phyloP scores from a whole-genome alignment of 2,888 invertebrate species.

The Frankliniella fusca region DNA sequence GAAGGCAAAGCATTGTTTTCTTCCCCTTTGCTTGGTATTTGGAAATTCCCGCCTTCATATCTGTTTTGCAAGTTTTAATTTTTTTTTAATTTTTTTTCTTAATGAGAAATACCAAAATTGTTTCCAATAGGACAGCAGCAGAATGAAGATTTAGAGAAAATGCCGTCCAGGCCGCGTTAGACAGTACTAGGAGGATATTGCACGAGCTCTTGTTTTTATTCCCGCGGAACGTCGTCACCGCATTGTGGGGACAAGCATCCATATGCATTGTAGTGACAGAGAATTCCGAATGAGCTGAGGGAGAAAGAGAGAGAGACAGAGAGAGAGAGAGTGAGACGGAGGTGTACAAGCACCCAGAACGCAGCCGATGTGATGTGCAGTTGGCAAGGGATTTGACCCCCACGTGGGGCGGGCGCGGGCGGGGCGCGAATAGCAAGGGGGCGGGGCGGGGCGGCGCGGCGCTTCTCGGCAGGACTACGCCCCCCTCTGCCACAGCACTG shows the following conservation, averaged over 20 bases:
- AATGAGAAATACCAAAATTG: not conserved
- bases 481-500: constrained; percentile 17
- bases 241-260: not conserved
- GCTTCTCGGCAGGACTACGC: constrained; percentile 30
- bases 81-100: too few relatives aligned
- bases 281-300: too few relatives aligned
- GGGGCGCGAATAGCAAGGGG: not conserved
- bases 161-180: not conserved
- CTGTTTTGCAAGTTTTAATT: not conserved
- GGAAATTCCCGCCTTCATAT: not conserved
- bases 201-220: not conserved
- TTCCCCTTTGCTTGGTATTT: too few relatives aligned
- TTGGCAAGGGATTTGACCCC: constrained; percentile 1
- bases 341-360: not conserved
- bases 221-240: too few relatives aligned
- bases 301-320: not conserved
- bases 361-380: not conserved
- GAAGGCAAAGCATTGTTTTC: too few relatives aligned
- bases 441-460: constrained; percentile 10
- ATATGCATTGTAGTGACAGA: not conserved
- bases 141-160: too few relatives aligned
- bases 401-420: not conserved
- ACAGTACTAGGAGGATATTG: not conserved
- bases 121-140: too few relatives aligned
- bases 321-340: not conserved